Percentiles rank a stretch among this genome's conserved stretches.
Conservation (phyloP, 2,888 invertebrate genomes). For the Lissonota sp. region DNA sequence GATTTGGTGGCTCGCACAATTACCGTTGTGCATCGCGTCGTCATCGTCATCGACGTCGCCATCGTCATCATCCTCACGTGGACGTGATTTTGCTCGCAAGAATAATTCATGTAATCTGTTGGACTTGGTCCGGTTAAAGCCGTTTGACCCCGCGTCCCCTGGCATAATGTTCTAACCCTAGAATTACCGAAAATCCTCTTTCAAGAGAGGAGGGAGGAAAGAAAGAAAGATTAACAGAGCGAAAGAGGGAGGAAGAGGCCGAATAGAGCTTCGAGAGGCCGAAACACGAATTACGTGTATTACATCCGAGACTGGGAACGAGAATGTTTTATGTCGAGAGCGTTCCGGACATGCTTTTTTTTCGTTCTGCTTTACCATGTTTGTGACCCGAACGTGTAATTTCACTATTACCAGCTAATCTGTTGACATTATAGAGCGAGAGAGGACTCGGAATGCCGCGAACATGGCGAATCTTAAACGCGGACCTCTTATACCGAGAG, state of each 20-base stretch:
- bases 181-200: constrained; percentile 81
- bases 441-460: constrained; percentile 58
- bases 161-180: constrained; percentile 80
- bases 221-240: constrained; percentile 45
- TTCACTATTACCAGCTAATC: constrained; percentile 83
- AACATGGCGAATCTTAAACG: constrained; percentile 21
- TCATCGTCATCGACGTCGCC: constrained; percentile 24
- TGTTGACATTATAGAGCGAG: constrained; percentile 83
- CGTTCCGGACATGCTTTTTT: constrained; percentile 50
- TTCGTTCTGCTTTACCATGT: constrained; percentile 47
- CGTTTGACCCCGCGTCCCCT: constrained; percentile 80
- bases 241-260: constrained; percentile 10
- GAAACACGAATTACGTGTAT: constrained; percentile 73
- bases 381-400: constrained; percentile 81
- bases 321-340: constrained; percentile 48
- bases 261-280: constrained; percentile 10
- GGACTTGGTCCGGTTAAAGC: constrained; percentile 69
- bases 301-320: constrained; percentile 68
- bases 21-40: constrained; percentile 45
- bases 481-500: constrained; percentile 19
- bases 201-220: constrained; percentile 54
- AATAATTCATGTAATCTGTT: constrained; percentile 83
- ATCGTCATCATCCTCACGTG: constrained; percentile 19
- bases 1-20: constrained; percentile 33
- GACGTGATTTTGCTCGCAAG: constrained; percentile 67